Conservation (phyloP, 2,113 vertebrate species). For the Caranx melampygus region DNA sequence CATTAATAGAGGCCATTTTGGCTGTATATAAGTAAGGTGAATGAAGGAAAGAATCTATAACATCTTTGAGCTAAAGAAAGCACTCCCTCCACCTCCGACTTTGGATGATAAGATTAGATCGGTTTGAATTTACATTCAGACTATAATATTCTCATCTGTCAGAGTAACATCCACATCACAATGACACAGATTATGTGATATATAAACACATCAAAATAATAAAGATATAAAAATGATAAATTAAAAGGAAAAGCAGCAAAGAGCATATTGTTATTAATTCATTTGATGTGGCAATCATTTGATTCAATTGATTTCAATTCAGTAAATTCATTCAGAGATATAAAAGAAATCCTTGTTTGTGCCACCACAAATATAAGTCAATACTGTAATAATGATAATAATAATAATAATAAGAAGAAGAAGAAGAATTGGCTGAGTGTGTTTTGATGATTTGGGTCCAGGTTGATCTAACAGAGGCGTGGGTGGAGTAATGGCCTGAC, state of each 20-base stretch:
- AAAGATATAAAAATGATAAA: background rate
- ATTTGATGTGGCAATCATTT: background rate
- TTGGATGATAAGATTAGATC: too few relatives aligned
- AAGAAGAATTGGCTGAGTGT: background rate
- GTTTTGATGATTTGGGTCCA: constrained; percentile 13
- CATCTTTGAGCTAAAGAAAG: too few relatives aligned
- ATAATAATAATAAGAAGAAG: background rate
- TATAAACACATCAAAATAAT: too few relatives aligned
- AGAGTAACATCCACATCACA: too few relatives aligned
- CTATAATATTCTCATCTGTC: too few relatives aligned
- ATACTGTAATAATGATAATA: background rate
- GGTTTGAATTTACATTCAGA: too few relatives aligned
- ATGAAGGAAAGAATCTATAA: too few relatives aligned
- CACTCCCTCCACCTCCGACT: too few relatives aligned
- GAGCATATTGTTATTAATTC: background rate
- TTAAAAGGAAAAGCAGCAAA: background rate
- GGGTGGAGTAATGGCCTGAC: constrained; percentile 21
- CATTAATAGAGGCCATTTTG: too few relatives aligned
- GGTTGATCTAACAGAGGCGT: constrained; percentile 36
- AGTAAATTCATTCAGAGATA: background rate
- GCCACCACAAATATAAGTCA: background rate
- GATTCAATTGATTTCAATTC: background rate
- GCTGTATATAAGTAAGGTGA: too few relatives aligned
- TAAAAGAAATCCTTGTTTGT: background rate
- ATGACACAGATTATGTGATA: too few relatives aligned